Evolutionary conservation across 2,113 vertebrate genomes (phyloP).

Genomic region (Muntiacus reevesi): DNA sequence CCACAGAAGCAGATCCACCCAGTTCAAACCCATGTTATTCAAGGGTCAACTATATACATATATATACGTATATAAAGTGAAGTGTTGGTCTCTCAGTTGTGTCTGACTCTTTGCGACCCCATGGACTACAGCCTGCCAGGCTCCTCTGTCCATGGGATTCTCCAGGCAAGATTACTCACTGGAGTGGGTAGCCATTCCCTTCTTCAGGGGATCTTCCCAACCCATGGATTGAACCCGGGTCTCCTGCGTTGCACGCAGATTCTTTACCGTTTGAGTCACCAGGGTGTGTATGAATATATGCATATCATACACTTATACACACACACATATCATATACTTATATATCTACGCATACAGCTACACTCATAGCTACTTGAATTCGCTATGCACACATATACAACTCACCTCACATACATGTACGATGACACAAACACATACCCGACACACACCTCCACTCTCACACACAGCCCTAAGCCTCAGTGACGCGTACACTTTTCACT

Average conservation of each 20-base stretch:
- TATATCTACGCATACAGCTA: not conserved
- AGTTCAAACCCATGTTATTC: not conserved
- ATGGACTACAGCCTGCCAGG: not conserved
- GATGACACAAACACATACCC: not conserved
- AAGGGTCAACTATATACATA: not conserved
- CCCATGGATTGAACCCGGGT: not conserved
- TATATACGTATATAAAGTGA: not conserved
- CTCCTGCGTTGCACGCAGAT: not conserved
- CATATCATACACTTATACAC: not conserved
- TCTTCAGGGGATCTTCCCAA: not conserved
- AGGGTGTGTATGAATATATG: not conserved
- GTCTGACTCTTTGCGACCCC: not conserved
- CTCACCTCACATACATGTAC: not conserved
- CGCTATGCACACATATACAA: not conserved
- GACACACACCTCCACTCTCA: not conserved
- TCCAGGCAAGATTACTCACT: not conserved
- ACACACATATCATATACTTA: not conserved
- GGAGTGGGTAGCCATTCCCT: not conserved
- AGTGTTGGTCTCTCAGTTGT: not conserved
- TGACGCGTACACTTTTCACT: not conserved
- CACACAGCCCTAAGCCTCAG: not conserved
- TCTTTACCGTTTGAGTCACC: not conserved
- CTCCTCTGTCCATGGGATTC: not conserved
- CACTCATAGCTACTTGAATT: not conserved
- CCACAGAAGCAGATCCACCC: not conserved